Evolutionary conservation across 2,113 vertebrate species (phyloP).

Genomic region (Lota lota): DNA sequence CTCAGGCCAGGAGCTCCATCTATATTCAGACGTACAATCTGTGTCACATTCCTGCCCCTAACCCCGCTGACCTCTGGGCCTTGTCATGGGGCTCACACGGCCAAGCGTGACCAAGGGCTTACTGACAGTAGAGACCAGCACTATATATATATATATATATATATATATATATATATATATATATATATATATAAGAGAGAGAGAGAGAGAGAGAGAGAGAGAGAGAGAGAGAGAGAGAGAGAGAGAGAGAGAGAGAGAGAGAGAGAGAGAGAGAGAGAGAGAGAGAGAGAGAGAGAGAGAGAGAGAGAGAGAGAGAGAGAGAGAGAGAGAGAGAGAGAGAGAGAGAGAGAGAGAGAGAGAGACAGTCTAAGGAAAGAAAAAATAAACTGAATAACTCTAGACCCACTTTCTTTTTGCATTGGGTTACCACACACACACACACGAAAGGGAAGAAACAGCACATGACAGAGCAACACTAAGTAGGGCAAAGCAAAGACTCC

Average conservation of each 20-base stretch:
- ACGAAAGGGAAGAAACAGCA: slow-evolving; percentile 1
- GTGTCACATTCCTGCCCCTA: slow-evolving; percentile 60
- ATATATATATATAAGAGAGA: too few relatives aligned
- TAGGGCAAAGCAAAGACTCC: slow-evolving; percentile 20
- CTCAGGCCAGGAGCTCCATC: slow-evolving; percentile 14
- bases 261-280: too few relatives aligned
- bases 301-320: too few relatives aligned
- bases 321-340: too few relatives aligned
- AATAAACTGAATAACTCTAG: slow-evolving; percentile 41
- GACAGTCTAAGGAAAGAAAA: slow-evolving; percentile 21
- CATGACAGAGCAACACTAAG: slow-evolving; percentile 5
- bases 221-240: too few relatives aligned
- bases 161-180: too few relatives aligned
- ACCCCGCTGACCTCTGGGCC: slow-evolving; percentile 15
- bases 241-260: too few relatives aligned
- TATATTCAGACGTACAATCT: slow-evolving; percentile 30
- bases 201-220: too few relatives aligned
- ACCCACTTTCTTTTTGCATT: slow-evolving; percentile 65
- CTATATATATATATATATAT: too few relatives aligned
- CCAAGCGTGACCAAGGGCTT: slow-evolving; percentile 63
- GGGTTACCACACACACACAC: slow-evolving; percentile 45
- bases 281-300: too few relatives aligned
- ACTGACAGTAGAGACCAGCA: slow-evolving; percentile 61
- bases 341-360: too few relatives aligned
- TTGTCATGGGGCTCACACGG: slow-evolving; percentile 26